A percentile compares a stretch with the other conserved stretches of the same genome.
Evolutionary conservation across 2,797 vertebrate genomes (phyloP).

Genomic region (Trachurus trachurus): DNA sequence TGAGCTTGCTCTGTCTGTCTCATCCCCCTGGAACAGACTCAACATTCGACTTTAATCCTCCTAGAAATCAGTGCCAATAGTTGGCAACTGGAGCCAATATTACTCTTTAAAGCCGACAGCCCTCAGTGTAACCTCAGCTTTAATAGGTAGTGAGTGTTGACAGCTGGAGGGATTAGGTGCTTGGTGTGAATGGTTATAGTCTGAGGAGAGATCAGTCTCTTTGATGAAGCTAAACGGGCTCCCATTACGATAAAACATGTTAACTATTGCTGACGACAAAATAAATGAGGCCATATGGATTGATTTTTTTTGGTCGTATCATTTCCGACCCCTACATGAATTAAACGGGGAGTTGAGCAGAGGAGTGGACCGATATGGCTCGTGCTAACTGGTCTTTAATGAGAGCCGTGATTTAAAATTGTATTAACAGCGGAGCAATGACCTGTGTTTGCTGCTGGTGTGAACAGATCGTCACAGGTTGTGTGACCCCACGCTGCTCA

Average conservation of each 20-base stretch:
- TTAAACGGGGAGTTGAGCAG: background rate
- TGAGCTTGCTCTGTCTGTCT: background rate
- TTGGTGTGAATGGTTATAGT: slow-evolving; percentile 22
- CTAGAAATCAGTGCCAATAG: slow-evolving; percentile 30
- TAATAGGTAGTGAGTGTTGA: slow-evolving; percentile 45
- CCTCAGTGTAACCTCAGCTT: slow-evolving; percentile 8
- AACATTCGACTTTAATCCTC: slow-evolving; percentile 45
- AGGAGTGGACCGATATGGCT: background rate
- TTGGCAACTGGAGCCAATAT: slow-evolving; percentile 46
- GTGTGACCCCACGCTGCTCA: background rate
- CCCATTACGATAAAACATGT: slow-evolving; percentile 38
- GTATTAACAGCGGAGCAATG: background rate
- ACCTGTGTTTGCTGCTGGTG: background rate
- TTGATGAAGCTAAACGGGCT: slow-evolving; percentile 42
- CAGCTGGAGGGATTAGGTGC: slow-evolving; percentile 55
- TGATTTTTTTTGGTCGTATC: slow-evolving; percentile 17
- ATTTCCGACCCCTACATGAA: slow-evolving; percentile 9
- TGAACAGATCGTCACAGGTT: background rate
- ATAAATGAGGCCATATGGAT: slow-evolving; percentile 45
- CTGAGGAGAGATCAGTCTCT: slow-evolving; percentile 44
- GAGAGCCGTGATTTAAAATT: background rate
- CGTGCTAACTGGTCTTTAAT: background rate
- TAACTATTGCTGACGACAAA: slow-evolving; percentile 19
- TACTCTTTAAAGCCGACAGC: slow-evolving; percentile 36
- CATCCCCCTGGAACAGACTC: slow-evolving; percentile 31